Conservation (phyloP, 2,797 vertebrate species). For the Chloroceryle inda region DNA sequence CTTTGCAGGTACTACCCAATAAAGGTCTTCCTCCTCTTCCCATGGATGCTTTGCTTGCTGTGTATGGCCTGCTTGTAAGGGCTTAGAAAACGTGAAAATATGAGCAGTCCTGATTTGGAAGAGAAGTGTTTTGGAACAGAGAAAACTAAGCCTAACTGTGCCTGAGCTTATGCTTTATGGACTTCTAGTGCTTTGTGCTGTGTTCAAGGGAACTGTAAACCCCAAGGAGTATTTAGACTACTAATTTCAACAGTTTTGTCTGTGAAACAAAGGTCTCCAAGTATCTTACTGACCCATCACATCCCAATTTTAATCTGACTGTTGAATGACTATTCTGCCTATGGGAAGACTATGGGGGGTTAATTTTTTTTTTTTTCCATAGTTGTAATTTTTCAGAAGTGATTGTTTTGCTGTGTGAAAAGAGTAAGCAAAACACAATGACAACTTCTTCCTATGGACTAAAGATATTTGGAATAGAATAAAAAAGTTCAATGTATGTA, state of each 20-base stretch:
- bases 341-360: not conserved
- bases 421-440: not conserved
- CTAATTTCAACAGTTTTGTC: conserved; percentile 13
- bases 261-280: not conserved
- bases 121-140: not conserved
- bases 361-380: not conserved
- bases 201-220: not conserved
- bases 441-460: not conserved
- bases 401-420: not conserved
- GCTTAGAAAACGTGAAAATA: not conserved
- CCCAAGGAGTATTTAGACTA: not conserved
- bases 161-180: not conserved
- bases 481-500: not conserved
- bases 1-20: not conserved
- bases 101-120: not conserved
- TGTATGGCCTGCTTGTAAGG: not conserved
- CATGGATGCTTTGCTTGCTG: not conserved
- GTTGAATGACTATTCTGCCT: not conserved
- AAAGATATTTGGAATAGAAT: not conserved
- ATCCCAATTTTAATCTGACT: not conserved
- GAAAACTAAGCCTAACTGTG: not conserved
- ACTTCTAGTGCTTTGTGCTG: not conserved
- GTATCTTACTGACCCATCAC: not conserved
- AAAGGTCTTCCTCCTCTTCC: not conserved
- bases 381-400: not conserved